These are phyloP conservation scores for Nesidiocoris tenuis DNA, from an alignment of 2,888 invertebrate genomes.

Conservation along the genomic window DNA sequence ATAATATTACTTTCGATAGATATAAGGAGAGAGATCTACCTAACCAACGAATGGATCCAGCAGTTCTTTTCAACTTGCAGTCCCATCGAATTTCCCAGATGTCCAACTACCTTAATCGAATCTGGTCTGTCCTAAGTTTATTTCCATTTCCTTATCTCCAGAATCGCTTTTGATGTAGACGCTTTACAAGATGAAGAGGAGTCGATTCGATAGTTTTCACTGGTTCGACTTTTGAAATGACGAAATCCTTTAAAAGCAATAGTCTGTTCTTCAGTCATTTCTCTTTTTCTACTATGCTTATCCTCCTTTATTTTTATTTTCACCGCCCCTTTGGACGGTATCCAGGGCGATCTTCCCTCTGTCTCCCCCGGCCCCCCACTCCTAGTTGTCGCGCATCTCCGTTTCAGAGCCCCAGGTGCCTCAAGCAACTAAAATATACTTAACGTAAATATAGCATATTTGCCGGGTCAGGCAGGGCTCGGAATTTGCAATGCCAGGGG, in stretches of 20 bases:
- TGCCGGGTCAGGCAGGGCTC: slow-evolving; percentile 9
- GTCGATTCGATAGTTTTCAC: too few species aligned
- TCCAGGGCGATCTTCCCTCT: slow-evolving; percentile 31
- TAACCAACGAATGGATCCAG: too few species aligned
- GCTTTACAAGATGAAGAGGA: too few species aligned
- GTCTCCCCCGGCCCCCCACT: slow-evolving; percentile 8
- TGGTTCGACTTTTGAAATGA: neutral
- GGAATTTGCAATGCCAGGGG: neutral
- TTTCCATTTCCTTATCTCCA: too few species aligned
- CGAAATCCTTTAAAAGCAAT: neutral
- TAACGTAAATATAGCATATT: slow-evolving; percentile 42
- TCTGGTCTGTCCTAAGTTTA: too few species aligned
- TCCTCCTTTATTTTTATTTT: slow-evolving; percentile 1
- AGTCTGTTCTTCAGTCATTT: neutral
- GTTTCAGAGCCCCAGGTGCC: slow-evolving; percentile 41
- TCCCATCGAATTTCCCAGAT: too few species aligned
- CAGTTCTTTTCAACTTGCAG: too few species aligned
- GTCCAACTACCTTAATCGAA: too few species aligned
- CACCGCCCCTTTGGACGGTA: slow-evolving; percentile 18
- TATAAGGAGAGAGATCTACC: too few species aligned
- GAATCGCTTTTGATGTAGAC: too few species aligned
- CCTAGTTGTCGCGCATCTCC: neutral
- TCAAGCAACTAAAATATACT: slow-evolving; percentile 43
- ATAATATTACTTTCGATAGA: too few species aligned
- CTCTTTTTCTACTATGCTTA: neutral